Percentiles rank a stretch among this genome's conserved stretches.
phyloP scores from a whole-genome alignment of 2,113 vertebrate species.

The Nicator chloris region DNA sequence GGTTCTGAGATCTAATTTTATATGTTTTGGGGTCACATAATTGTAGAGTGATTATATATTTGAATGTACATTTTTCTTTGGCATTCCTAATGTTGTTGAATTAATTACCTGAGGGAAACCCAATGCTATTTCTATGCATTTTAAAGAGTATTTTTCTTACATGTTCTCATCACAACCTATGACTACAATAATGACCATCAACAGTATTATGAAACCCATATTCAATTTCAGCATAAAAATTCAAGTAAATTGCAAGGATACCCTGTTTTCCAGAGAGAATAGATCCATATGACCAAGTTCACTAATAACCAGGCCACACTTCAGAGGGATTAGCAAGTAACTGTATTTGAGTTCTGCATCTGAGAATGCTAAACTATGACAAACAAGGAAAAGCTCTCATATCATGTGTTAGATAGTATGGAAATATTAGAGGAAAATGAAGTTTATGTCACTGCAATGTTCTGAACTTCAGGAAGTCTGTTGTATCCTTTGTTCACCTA shows the following conservation, averaged over 20 bases:
- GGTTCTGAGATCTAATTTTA: background rate
- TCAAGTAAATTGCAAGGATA: background rate
- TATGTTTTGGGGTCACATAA: background rate
- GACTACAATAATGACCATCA: background rate
- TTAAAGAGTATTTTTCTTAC: background rate
- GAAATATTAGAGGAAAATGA: background rate
- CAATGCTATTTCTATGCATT: background rate
- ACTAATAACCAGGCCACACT: background rate
- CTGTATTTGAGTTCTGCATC: background rate
- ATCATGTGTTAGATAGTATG: background rate
- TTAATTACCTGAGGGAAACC: background rate
- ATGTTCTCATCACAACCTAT: background rate
- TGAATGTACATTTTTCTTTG: background rate
- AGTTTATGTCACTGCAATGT: background rate
- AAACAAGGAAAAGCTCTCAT: background rate
- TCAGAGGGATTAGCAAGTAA: background rate
- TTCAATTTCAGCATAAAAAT: background rate
- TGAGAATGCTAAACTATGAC: background rate
- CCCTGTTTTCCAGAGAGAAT: background rate
- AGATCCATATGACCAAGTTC: background rate
- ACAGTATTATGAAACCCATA: background rate
- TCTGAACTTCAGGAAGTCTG: background rate
- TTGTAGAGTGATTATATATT: background rate
- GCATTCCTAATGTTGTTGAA: background rate
- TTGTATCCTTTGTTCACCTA: background rate